Base-by-base conservation (phyloP, 2,888 invertebrate species). In the Pollenia amentaria region DNA sequence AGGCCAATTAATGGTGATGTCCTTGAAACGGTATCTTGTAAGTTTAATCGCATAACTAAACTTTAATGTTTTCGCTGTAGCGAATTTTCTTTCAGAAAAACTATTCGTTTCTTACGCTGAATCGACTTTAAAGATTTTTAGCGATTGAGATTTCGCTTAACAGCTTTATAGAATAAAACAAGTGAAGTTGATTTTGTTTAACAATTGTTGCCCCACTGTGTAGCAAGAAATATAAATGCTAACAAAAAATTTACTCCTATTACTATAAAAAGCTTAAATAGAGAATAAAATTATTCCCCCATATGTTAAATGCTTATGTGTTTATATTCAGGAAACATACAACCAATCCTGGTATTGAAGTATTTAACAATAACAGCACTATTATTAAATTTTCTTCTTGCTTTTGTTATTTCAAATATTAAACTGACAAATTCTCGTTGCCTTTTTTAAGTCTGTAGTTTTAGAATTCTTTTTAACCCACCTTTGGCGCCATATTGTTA, bases 401-500 rank as follows among this genome's bases (percentile, higher is more conserved):
- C n/a, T 21, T 10, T 14, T 38, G 14, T 73, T 46, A 29, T 73
- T 48, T 60, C 60, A 48, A 48, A 51, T 55, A 40, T 29, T 16
- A 46, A 44, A 42, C 53, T 53, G 29, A 44, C 60, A 76, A 62
- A 76, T 42, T 44, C 21, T 1, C 2, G 6, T 14, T 77, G 18
- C 21, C 18, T 67, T 42, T 44, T 46, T 8, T 29, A 29, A 9
- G 29, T 46, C 14, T 42, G 8, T 44, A 8, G 48, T 3, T n/a
- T 46, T 12, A 21, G 12, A 55, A 44, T 64, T 76, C 42, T 1
- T 60, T 76, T 57, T n/a, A 16, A 76, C 42, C 70, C 76, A 80
- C 64, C 48, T 73, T 81, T 73, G 72, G 67, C 77, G 77, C 67
- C 62, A 64, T 73, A 21, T 51, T 16, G n/a, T 48, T 62, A 81